Conservation (phyloP, 2,113 vertebrate genomes). For the Delphinus delphis region DNA sequence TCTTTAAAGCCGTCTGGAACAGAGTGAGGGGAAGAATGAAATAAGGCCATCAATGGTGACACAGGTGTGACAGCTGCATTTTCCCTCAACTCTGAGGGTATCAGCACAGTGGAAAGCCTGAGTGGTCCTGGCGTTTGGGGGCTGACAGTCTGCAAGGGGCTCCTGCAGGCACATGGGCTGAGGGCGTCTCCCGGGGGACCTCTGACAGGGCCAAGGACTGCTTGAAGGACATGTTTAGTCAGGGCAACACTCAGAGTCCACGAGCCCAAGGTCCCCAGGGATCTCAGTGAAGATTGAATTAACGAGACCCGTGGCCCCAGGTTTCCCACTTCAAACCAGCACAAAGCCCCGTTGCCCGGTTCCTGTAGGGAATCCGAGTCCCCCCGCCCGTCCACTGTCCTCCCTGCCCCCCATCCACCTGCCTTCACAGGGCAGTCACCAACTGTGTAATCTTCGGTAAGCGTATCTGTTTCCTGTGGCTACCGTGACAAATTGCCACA, state of each 20-base stretch:
- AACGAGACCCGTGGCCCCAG: neutral
- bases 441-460: rapidly evolving
- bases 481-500: rapidly evolving
- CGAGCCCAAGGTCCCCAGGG: neutral
- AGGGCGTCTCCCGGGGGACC: rapidly evolving
- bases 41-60: neutral
- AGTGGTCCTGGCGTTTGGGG: rapidly evolving
- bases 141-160: neutral
- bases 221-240: too few species aligned
- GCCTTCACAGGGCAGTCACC: neutral
- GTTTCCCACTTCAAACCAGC: neutral
- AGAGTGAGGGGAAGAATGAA: neutral
- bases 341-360: rapidly evolving
- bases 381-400: rapidly evolving
- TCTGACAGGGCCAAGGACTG: rapidly evolving
- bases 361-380: rapidly evolving
- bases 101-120: neutral
- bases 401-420: neutral
- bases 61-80: neutral
- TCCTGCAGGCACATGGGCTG: rapidly evolving
- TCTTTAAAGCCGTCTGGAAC: neutral
- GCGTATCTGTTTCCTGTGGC: rapidly evolving
- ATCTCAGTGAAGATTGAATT: neutral
- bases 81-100: neutral
- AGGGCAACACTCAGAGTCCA: neutral